Conservation (phyloP, 2,113 vertebrate genomes). For the Eclectus roratus region DNA sequence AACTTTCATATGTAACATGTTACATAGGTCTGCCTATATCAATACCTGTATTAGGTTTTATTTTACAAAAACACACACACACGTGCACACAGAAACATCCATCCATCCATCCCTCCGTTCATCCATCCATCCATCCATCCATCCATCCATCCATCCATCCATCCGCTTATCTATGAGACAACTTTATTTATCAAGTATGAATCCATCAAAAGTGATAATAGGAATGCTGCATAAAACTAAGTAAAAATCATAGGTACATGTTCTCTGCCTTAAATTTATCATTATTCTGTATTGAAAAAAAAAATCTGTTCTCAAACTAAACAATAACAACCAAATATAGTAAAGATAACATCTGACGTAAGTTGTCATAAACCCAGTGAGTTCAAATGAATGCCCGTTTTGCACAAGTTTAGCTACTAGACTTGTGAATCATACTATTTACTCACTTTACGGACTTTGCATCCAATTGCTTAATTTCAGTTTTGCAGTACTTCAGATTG, state of each 20-base stretch:
- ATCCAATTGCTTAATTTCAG: background rate
- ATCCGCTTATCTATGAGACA: background rate
- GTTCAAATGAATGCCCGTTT: background rate
- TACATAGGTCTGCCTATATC: background rate
- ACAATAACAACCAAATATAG: background rate
- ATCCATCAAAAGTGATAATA: background rate
- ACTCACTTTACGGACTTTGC: background rate
- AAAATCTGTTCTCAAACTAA: background rate
- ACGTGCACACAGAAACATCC: background rate
- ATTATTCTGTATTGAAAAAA: background rate
- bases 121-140: background rate
- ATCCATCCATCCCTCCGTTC: background rate
- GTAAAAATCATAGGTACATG: background rate
- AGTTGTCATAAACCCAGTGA: background rate
- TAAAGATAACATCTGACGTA: background rate
- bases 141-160: no score
- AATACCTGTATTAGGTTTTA: background rate
- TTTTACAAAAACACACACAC: background rate
- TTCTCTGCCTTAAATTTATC: background rate
- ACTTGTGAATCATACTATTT: background rate
- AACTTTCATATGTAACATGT: background rate
- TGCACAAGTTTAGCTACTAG: background rate
- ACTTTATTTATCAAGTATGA: background rate
- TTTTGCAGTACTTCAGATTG: background rate
- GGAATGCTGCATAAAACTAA: background rate